A percentile compares a stretch with the other conserved stretches of the same genome.
Conservation (phyloP, 1,140 invertebrate genomes). For the Goniozus legneri region DNA sequence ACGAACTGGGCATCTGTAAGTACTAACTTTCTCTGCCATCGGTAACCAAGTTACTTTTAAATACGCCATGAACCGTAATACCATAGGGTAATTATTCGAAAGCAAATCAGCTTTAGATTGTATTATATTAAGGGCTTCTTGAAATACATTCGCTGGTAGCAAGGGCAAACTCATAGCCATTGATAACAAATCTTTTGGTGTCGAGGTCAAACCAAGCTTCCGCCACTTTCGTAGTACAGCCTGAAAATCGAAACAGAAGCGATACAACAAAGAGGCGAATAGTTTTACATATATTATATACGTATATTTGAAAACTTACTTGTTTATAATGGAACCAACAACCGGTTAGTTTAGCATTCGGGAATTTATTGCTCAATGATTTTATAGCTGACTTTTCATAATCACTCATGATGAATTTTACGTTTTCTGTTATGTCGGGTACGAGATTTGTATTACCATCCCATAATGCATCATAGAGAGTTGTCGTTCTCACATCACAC, state of each 20-base stretch:
- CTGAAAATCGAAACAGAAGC: not conserved
- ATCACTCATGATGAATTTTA: conserved; percentile 10
- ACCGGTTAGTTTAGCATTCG: conserved; percentile 5
- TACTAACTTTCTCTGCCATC: conserved; percentile 1
- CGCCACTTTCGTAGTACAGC: not conserved
- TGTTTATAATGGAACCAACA: conserved; percentile 14
- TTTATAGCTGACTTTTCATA: conserved; percentile 9
- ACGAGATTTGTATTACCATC: not conserved
- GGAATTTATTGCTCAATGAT: conserved; percentile 1
- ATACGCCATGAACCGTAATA: conserved; percentile 4
- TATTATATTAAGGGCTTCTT: not conserved
- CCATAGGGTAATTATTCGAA: not conserved
- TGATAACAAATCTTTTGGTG: conserved; percentile 4
- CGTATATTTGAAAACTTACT: not conserved
- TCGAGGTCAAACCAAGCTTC: not conserved
- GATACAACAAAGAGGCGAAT: not conserved
- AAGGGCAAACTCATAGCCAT: conserved; percentile 4
- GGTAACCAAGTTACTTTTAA: not conserved
- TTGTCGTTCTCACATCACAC: not conserved
- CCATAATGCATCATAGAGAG: not conserved
- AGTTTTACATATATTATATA: not conserved
- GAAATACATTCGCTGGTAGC: not conserved
- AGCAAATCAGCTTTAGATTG: not conserved
- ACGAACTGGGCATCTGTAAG: conserved; percentile 1
- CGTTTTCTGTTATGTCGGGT: conserved; percentile 3